phyloP scores from a whole-genome alignment of 2,113 vertebrate genomes.

The Eurypyga helias region DNA sequence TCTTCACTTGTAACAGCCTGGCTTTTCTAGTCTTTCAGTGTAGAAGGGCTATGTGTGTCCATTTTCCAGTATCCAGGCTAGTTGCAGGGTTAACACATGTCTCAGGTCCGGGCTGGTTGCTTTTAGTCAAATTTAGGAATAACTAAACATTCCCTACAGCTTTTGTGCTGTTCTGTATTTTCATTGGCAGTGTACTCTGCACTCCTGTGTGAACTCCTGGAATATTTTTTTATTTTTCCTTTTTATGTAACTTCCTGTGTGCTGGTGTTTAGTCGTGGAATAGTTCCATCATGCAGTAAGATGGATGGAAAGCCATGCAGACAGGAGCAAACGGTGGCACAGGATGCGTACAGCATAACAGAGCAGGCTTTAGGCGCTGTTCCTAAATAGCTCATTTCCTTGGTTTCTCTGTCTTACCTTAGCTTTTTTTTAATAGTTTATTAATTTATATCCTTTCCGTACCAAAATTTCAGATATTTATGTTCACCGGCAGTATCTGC shows the following conservation, averaged over 20 bases:
- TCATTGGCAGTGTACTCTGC: not conserved
- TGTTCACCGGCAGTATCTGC: not conserved
- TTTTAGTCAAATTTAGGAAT: not conserved
- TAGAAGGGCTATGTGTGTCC: not conserved
- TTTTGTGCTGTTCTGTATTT: not conserved
- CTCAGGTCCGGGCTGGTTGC: not conserved
- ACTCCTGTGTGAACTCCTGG: not conserved
- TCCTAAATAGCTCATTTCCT: not conserved
- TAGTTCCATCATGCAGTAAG: not conserved
- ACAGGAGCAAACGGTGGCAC: not conserved
- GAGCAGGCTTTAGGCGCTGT: not conserved
- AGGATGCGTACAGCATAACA: accelerated
- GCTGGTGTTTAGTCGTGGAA: not conserved
- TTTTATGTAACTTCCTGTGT: not conserved
- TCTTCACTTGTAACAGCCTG: not conserved
- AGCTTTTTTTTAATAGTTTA: not conserved
- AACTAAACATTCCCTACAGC: not conserved
- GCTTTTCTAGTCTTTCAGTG: accelerated
- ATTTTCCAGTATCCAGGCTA: not conserved
- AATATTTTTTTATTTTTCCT: not conserved
- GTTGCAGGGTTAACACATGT: not conserved
- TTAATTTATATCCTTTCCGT: not conserved
- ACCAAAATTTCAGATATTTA: not conserved
- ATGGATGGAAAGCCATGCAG: not conserved
- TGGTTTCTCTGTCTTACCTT: not conserved